Evolutionary conservation across 2,113 vertebrate species (phyloP).

Genomic region (Plectropomus leopardus): DNA sequence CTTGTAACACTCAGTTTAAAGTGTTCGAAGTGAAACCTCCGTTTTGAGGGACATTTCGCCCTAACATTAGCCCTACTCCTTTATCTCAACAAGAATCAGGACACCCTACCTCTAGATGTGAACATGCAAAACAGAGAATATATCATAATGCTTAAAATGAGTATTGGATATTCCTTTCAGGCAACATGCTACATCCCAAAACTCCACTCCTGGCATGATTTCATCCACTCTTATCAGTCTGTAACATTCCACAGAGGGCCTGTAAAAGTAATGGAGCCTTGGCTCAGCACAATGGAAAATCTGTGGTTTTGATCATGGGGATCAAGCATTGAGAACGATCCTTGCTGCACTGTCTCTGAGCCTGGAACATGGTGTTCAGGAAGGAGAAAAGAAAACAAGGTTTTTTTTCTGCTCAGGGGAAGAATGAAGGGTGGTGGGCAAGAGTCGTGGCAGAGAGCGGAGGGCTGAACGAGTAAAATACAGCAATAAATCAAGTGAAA

Average conservation of each 20-base stretch:
- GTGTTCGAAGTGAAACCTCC: too few relatives aligned
- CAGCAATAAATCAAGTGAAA: conserved; percentile 60
- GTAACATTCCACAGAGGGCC: conserved; percentile 40
- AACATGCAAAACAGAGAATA: not conserved
- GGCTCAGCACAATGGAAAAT: conserved; percentile 77
- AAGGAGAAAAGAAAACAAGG: conserved; percentile 44
- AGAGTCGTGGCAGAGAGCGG: conserved; percentile 36
- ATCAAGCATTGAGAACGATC: conserved; percentile 55
- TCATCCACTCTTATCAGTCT: conserved; percentile 46
- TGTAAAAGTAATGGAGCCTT: conserved; percentile 67
- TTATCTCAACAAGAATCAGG: too few relatives aligned
- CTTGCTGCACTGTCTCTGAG: conserved; percentile 51
- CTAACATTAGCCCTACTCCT: too few relatives aligned
- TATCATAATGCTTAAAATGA: conserved; percentile 11
- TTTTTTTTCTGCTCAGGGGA: conserved; percentile 12
- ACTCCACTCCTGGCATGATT: conserved; percentile 25
- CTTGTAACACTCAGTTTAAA: too few relatives aligned
- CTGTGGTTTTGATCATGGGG: conserved; percentile 72
- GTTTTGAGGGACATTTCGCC: too few relatives aligned
- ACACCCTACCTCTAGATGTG: too few relatives aligned
- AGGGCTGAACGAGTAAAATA: conserved; percentile 36
- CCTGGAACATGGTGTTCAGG: conserved; percentile 61
- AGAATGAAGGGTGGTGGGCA: conserved; percentile 33
- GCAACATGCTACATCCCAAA: conserved; percentile 20
- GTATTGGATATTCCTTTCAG: not conserved